These are phyloP conservation scores for Bufo bufo DNA, from an alignment of 2,113 vertebrate genomes.

Conservation along the genomic window DNA sequence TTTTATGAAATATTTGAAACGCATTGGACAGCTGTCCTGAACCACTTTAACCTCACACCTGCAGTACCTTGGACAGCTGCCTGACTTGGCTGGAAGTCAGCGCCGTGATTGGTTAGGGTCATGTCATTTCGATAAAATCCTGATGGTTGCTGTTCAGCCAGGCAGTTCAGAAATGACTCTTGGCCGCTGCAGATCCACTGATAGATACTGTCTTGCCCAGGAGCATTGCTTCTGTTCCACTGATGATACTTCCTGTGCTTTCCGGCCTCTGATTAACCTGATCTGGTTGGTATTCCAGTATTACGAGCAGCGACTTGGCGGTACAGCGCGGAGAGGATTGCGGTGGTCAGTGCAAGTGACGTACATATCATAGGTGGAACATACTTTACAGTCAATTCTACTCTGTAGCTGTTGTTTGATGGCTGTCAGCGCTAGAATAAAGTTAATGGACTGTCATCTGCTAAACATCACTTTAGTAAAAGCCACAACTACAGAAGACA, in stretches of 20 bases:
- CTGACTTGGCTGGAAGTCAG: constrained; percentile 37
- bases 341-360: not conserved
- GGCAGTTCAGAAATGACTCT: constrained; percentile 24
- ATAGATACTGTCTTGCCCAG: constrained; percentile 36
- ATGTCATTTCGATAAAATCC: constrained; percentile 41
- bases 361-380: not conserved
- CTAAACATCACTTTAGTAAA: not conserved
- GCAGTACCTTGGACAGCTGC: constrained; percentile 47
- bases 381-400: not conserved
- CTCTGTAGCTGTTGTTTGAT: not conserved
- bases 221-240: constrained; percentile 46
- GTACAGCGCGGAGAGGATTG: not conserved
- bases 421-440: not conserved
- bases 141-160: constrained; percentile 9
- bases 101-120: constrained; percentile 42
- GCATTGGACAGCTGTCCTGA: constrained; percentile 47
- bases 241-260: constrained; percentile 29
- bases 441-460: not conserved
- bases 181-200: constrained; percentile 28
- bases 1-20: constrained; percentile 7
- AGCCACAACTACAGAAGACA: not conserved
- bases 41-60: constrained; percentile 47
- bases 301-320: constrained; percentile 20
- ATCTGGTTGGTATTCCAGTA: constrained; percentile 21
- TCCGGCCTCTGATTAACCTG: constrained; percentile 1